phyloP scores from a whole-genome alignment of 30 jellyfish, hydroid and myxozoan genomes.

The Nemopilema nomurai region DNA sequence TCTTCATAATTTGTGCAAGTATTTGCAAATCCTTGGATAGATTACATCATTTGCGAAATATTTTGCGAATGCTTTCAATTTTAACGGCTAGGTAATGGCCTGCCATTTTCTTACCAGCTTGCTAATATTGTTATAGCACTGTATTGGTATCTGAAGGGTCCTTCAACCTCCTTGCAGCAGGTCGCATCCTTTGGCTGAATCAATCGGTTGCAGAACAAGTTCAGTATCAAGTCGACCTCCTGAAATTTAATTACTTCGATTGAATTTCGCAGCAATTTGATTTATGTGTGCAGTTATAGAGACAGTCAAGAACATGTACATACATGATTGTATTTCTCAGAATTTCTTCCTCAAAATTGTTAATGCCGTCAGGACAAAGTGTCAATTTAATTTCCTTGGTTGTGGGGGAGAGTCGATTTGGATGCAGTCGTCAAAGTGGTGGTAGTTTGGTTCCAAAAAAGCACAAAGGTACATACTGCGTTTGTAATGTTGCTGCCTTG shows the following conservation, averaged over 20 bases:
- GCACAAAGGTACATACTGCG: background rate
- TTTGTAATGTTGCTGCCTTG: background rate
- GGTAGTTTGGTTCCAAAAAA: background rate
- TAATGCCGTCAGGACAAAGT: no score
- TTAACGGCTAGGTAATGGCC: no score
- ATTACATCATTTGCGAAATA: no score
- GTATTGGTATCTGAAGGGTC: background rate
- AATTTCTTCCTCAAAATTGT: no score
- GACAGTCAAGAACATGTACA: no score
- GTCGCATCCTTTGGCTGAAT: background rate
- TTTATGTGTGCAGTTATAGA: no score
- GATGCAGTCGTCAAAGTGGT: background rate
- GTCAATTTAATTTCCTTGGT: background rate
- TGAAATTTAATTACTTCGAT: background rate
- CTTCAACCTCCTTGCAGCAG: background rate
- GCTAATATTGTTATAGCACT: background rate
- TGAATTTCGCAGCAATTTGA: background rate
- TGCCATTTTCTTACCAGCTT: background rate
- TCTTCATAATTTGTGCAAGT: no score
- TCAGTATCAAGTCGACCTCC: background rate
- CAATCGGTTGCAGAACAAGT: background rate
- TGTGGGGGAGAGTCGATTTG: background rate
- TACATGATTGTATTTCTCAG: no score
- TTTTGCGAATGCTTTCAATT: no score
- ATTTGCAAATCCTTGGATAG: no score